phyloP scores from a whole-genome alignment of 2,113 vertebrate species.

The Corvus hawaiiensis region DNA sequence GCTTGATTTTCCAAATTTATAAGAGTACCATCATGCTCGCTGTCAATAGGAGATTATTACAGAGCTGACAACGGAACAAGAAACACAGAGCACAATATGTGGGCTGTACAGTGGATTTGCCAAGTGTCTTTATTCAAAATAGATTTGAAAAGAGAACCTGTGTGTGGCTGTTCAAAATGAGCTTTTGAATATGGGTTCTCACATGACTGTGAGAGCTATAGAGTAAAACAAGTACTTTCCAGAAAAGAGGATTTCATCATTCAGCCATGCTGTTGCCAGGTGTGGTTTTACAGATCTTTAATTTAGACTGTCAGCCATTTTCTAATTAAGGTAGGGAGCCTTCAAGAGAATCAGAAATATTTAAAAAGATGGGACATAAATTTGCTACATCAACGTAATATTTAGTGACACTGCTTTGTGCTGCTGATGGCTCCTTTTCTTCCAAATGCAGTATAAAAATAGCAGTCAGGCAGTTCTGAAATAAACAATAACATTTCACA shows the following conservation, averaged over 20 bases:
- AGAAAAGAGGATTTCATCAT: not conserved
- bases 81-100: not conserved
- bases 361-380: not conserved
- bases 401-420: not conserved
- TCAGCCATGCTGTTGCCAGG: not conserved
- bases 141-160: not conserved
- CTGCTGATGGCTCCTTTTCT: not conserved
- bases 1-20: not conserved
- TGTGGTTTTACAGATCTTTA: not conserved
- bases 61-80: not conserved
- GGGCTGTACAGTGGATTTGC: not conserved
- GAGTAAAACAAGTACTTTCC: not conserved
- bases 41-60: not conserved
- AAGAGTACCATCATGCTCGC: not conserved
- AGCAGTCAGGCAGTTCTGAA: not conserved
- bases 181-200: not conserved
- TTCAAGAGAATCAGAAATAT: not conserved
- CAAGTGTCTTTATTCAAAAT: not conserved
- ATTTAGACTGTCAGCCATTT: not conserved
- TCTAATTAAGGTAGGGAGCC: not conserved
- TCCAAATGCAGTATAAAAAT: not conserved
- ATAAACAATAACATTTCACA: slow-evolving; percentile 7
- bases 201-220: not conserved
- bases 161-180: not conserved
- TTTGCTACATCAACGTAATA: not conserved